Conservation (phyloP, 2,888 invertebrate species). For the Gortyna flavago region DNA sequence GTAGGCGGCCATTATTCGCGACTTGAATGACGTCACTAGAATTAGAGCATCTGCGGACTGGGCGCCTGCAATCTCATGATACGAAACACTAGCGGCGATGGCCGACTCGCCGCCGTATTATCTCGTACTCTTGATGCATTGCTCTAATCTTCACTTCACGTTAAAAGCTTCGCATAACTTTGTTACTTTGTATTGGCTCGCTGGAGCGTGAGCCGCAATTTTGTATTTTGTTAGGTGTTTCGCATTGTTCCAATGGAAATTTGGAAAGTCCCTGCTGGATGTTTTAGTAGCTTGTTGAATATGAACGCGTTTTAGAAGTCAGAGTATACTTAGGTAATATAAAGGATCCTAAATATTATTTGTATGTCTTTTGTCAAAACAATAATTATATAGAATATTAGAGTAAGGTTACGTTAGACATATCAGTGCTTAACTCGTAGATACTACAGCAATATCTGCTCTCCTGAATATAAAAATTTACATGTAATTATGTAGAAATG, state of each 20-base stretch:
- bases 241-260: slow-evolving; percentile 50
- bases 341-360: neutral
- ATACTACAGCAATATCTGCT: too few species aligned
- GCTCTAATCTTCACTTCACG: slow-evolving; percentile 52
- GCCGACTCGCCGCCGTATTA: slow-evolving; percentile 61
- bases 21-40: slow-evolving; percentile 69
- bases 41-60: slow-evolving; percentile 69
- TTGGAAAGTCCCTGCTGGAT: slow-evolving; percentile 18
- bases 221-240: slow-evolving; percentile 48
- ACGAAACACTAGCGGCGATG: slow-evolving; percentile 65
- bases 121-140: slow-evolving; percentile 66
- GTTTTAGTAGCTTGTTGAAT: slow-evolving; percentile 4
- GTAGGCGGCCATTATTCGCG: slow-evolving; percentile 68
- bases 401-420: too few species aligned
- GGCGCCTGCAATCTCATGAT: slow-evolving; percentile 75
- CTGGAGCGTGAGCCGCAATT: slow-evolving; percentile 43
- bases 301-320: slow-evolving; percentile 1
- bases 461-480: too few species aligned
- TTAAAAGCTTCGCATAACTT: slow-evolving; percentile 59
- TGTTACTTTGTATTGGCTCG: slow-evolving; percentile 58
- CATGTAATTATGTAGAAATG: too few species aligned
- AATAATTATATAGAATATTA: too few species aligned
- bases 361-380: neutral
- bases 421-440: too few species aligned
- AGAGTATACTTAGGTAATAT: neutral